Evolutionary conservation across 2,888 invertebrate genomes (phyloP), one percentile per base, ranked within the genome.

Genomic region (Gymnocheta viridis): DNA sequence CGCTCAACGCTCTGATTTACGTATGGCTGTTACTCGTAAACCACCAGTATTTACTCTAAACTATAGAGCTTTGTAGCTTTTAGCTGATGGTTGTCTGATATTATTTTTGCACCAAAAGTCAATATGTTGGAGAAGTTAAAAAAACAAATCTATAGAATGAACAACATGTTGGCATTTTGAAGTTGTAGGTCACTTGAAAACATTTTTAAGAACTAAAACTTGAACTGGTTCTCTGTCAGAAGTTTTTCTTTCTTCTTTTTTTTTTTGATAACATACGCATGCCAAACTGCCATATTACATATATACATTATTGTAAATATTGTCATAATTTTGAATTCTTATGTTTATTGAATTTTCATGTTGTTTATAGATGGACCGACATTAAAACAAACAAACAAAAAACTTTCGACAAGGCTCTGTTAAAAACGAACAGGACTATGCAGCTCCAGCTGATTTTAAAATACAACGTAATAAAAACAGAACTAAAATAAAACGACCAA

Each of bases 281-380:
- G 87, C 70, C 47, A 66, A 69, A 24, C 66, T 69, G 73, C 60
- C 76, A 60, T 27, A 56, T 24, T 54, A n/a, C 73, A 29, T 87
- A 88, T 87, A 32, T 87, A 87, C 88, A 88, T 88, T 88, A 89
- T 89, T 87, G 87, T 87, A 88, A 89, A 90, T 90, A 88, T 89
- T 89, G 86, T 88, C 89, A 88, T 90, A 90, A 90, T 89, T 88
- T 89, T 87, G 88, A 88, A 88, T 89, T 89, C 89, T 90, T 90
- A 90, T 90, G 90, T 89, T 90, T 89, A 90, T 90, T 89, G 89
- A 90, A 89, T 89, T 90, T 89, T 87, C 89, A 88, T 90, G 89
- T 89, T 78, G 49, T 66, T 44, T 72, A 81, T 72, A 73, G 80
- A 83, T 72, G 76, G 51, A 76, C 72, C 76, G 76, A 80, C 76